Evolutionary conservation across 2,797 vertebrate genomes (phyloP).

Genomic region (Oreortyx pictus): DNA sequence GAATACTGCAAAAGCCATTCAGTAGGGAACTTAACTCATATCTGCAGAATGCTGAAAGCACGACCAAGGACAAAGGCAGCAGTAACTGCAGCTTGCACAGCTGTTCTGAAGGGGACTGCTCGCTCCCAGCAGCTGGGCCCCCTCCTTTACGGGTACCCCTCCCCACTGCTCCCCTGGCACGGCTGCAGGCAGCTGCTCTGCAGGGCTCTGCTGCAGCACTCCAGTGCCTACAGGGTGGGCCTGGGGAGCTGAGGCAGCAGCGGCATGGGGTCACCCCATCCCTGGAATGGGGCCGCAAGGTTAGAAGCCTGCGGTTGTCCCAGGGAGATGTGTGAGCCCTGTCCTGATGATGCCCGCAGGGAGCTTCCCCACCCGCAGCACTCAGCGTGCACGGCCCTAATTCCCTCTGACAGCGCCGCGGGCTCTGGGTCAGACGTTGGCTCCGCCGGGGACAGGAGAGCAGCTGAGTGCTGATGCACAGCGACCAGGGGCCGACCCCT

Average conservation of each 20-base stretch:
- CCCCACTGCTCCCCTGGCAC: background rate
- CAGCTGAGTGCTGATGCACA: too few species aligned
- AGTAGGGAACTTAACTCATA: background rate
- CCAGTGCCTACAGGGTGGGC: too few species aligned
- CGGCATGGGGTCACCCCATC: rapidly evolving
- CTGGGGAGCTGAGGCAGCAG: rapidly evolving
- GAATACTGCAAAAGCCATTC: background rate
- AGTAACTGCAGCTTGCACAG: background rate
- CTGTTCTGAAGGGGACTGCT: background rate
- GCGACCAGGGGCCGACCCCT: too few species aligned
- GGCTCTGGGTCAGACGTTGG: constrained; percentile 5
- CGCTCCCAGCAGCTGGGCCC: too few species aligned
- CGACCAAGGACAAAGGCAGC: background rate
- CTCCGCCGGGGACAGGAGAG: background rate
- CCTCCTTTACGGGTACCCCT: rapidly evolving
- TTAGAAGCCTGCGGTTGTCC: background rate
- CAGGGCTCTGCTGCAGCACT: too few species aligned
- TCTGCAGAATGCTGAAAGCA: background rate
- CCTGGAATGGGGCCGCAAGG: rapidly evolving
- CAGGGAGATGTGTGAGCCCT: rapidly evolving
- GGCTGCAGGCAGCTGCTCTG: too few species aligned
- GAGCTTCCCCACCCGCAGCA: background rate
- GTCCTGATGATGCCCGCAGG: background rate
- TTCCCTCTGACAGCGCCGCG: constrained; percentile 30
- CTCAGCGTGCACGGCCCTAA: background rate